A percentile compares a stretch with the other conserved stretches of the same genome.
phyloP scores from a whole-genome alignment of 2,797 vertebrate species.

The Tragelaphus eurycerus region DNA sequence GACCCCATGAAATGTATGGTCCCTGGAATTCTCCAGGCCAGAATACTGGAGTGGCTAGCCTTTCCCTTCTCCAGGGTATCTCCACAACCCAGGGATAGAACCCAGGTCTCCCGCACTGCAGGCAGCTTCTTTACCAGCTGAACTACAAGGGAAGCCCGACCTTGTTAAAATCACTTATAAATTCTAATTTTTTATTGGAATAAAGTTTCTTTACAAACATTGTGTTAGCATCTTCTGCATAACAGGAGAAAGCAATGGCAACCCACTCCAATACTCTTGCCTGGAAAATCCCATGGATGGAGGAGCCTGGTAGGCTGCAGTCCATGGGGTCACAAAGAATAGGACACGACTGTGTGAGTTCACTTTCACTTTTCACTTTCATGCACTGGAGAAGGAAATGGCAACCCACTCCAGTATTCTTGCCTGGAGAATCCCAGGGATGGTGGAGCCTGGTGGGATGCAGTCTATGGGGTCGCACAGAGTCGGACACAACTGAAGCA shows the following conservation, averaged over 20 bases:
- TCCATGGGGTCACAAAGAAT: rapidly evolving
- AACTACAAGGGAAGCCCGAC: background rate
- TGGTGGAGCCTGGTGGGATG: rapidly evolving
- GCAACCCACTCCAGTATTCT: background rate
- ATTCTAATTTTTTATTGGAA: background rate
- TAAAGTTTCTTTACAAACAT: background rate
- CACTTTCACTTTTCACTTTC: background rate
- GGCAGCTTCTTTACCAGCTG: background rate
- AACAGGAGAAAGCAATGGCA: background rate
- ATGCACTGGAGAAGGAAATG: background rate
- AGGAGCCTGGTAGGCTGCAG: background rate
- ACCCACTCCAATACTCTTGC: background rate
- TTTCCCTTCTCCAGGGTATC: background rate
- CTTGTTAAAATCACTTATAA: background rate
- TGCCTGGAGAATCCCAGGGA: background rate
- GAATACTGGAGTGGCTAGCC: background rate
- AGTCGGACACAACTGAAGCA: rapidly evolving
- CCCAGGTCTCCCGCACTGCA: background rate
- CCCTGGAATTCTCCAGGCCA: background rate
- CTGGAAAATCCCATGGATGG: background rate
- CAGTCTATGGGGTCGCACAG: rapidly evolving
- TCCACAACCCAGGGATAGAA: background rate
- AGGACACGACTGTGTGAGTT: rapidly evolving
- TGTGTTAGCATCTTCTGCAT: background rate
- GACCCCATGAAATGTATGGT: background rate